phyloP scores from a whole-genome alignment of 2,888 invertebrate species.

The Pristionchus mayeri region DNA sequence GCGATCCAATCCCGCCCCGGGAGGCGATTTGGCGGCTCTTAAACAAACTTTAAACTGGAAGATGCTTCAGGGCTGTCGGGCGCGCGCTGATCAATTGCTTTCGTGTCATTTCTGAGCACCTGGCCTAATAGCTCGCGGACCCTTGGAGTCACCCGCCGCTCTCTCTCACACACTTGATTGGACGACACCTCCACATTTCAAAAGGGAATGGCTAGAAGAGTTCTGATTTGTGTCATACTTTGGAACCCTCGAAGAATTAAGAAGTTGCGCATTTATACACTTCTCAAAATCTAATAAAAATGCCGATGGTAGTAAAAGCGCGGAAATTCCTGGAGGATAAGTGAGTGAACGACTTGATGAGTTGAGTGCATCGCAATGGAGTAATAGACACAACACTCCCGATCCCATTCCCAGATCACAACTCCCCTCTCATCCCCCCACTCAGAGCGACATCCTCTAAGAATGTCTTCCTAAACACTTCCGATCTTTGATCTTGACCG shows the following conservation, averaged over 20 bases:
- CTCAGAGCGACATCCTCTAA: background rate
- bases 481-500: conserved; percentile 26
- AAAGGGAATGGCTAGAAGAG: background rate
- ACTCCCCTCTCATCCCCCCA: conserved; percentile 2
- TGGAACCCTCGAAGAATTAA: background rate
- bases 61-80: background rate
- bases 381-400: conserved; percentile 6
- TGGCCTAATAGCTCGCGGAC: conserved; percentile 17
- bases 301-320: background rate
- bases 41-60: conserved; percentile 66
- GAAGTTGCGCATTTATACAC: no score
- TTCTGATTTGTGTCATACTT: background rate
- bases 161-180: background rate
- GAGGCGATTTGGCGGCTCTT: conserved; percentile 44
- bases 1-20: conserved; percentile 2
- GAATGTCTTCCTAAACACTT: background rate
- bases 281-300: no score
- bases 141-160: background rate
- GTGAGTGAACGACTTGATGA: conserved; percentile 41
- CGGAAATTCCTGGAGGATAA: background rate
- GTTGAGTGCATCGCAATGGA: conserved; percentile 37
- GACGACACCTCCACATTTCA: background rate
- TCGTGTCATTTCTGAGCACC: conserved; percentile 45
- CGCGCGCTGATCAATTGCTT: conserved; percentile 59
- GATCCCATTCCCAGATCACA: conserved; percentile 34